A percentile compares a stretch with the other conserved stretches of the same genome.
Evolutionary conservation across 2,888 invertebrate species (phyloP).

Genomic region (Stegana nigrithorax): DNA sequence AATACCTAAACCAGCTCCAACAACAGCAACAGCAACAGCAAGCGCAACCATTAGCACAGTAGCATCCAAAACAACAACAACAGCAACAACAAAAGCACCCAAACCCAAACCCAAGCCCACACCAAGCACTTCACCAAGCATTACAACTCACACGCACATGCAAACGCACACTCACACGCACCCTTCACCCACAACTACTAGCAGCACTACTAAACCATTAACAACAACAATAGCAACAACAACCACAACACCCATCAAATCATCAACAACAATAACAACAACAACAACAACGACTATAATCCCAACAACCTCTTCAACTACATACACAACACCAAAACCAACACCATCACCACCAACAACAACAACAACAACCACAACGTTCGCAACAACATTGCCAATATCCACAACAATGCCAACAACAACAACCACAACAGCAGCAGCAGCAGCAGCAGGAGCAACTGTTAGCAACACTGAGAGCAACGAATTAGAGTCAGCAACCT

Average conservation of each 20-base stretch:
- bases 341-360: slow-evolving; percentile 23
- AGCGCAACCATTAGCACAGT: slow-evolving; percentile 4
- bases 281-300: slow-evolving; percentile 21
- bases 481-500: slow-evolving; percentile 34
- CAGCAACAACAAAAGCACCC: slow-evolving; percentile 28
- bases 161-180: no score
- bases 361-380: slow-evolving; percentile 31
- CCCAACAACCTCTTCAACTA: slow-evolving; percentile 24
- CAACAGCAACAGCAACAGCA: slow-evolving; percentile 19
- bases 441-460: background rate
- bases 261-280: slow-evolving; percentile 25
- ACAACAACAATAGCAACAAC: slow-evolving; percentile 15
- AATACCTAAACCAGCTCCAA: slow-evolving; percentile 1
- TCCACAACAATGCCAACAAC: slow-evolving; percentile 24
- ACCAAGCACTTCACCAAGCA: no score
- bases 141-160: no score
- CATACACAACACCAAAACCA: slow-evolving; percentile 18
- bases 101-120: no score
- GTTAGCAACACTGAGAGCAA: background rate
- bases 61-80: background rate
- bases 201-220: slow-evolving; percentile 8
- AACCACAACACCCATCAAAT: slow-evolving; percentile 36
- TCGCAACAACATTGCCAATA: slow-evolving; percentile 42
- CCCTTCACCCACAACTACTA: slow-evolving; percentile 33
- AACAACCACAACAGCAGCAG: slow-evolving; percentile 19